Conservation (phyloP, 2,113 vertebrate genomes). For the Menidia beryllina region DNA sequence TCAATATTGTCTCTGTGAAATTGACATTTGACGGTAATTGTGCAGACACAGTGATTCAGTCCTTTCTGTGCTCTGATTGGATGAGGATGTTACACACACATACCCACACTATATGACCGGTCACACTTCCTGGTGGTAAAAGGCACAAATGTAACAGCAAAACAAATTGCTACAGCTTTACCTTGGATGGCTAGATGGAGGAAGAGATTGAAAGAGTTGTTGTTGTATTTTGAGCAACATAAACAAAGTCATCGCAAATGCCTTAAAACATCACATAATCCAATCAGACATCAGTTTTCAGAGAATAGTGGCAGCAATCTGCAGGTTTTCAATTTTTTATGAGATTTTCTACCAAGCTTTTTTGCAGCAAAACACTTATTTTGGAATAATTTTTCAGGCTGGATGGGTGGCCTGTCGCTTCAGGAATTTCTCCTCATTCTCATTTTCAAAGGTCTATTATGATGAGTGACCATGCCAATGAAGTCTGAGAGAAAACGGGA, state of each 20-base stretch:
- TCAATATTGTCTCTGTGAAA: constrained; percentile 89
- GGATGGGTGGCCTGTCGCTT: too few relatives aligned
- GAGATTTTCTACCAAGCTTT: too few relatives aligned
- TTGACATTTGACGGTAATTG: constrained; percentile 95
- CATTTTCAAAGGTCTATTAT: too few relatives aligned
- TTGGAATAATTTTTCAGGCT: too few relatives aligned
- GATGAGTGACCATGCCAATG: too few relatives aligned
- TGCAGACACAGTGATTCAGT: constrained; percentile 83
- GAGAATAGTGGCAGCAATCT: too few relatives aligned
- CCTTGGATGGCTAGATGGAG: constrained; percentile 19
- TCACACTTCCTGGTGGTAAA: constrained; percentile 65
- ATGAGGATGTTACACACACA: constrained; percentile 81
- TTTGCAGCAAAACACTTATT: too few relatives aligned
- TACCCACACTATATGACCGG: constrained; percentile 65
- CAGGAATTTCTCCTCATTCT: too few relatives aligned
- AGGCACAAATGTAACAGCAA: constrained; percentile 41
- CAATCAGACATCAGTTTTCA: too few relatives aligned
- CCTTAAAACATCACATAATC: too few relatives aligned
- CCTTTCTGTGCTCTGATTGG: constrained; percentile 81
- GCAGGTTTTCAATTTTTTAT: too few relatives aligned
- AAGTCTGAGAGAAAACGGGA: too few relatives aligned
- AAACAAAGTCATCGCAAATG: background rate
- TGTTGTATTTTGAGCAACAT: constrained; percentile 18
- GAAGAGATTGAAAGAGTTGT: constrained; percentile 12
- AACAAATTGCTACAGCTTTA: constrained; percentile 78